Evolutionary conservation across 2,113 vertebrate species (phyloP), one percentile per base, ranked within the genome.

Genomic region (Stigmatopora nigra): DNA sequence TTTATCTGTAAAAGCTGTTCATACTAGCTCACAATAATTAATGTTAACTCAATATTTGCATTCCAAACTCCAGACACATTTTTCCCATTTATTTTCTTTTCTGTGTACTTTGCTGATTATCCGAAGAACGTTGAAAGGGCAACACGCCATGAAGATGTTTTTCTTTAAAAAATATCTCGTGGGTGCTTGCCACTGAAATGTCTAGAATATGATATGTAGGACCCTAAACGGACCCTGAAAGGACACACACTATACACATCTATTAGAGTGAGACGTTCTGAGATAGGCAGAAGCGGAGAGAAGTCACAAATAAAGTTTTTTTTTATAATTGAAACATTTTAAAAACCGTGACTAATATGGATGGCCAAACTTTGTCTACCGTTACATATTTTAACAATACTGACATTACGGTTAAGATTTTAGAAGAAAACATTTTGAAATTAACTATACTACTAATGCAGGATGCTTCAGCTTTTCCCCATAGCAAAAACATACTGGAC

Each of bases 1-100:
- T 19, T 36, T 12, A 41, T 41, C 17, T 5, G 36, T 60, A 41
- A 5, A n/a, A 41, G 11, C 11, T n/a, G 41, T 19, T 41, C 38
- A n/a, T 41, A 44, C 36, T 12, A n/a, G 7, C 35, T 38, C 38
- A 17, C 16, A 41, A 44, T 41, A 60, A 60, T 44, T 38, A 60
- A 60, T 19, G 58, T 12, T 44, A 5, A n/a, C 35, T 38, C 17
- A 10, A 41, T 59, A 36, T 60, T 60, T 44, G 36, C 58, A 38
- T 60, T 36, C 36, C 17, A 19, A 36, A 35, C 55, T 36, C 14
- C 9, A 51, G 70, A 78, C 66, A 72, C 56, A 67, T 68, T 59
- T 68, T 78, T 47, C 66, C 67, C 17, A 62, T 68, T 56, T 2
- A 17, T 79, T 86, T 82, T 84, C 78, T 79, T 49, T 64, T 49